Evolutionary conservation across 2,888 invertebrate species (phyloP), one percentile per base, ranked within the genome.

Genomic region (Sesamia inferens): DNA sequence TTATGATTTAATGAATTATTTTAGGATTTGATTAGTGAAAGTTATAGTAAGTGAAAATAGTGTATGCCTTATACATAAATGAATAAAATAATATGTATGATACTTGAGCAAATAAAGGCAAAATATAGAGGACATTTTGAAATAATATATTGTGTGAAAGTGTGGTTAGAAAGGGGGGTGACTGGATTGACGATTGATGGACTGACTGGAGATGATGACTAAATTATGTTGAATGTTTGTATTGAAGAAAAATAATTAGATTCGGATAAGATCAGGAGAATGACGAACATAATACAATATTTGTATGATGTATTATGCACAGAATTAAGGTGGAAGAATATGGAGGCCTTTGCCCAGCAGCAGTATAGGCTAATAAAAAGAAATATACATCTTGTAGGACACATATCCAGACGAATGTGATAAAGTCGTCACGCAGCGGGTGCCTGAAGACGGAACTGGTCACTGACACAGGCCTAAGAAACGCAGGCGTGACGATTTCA

Each of bases 51-150:
- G n/a, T 48, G 22, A 5, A 24, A n/a, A 19, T n/a, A 58, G 82
- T 77, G 58, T 81, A 16, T 71, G 22, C 61, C 74, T 82, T 78
- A 54, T 68, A 78, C 16, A 75, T 85, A 83, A 63, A 82, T 84
- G 81, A 22, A 71, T 71, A 77, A 85, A 67, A 78, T 71, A 75
- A 83, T 68, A 74, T 74, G 82, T 22, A n/a, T 80, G 44, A 64
- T 44, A 77, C 47, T 71, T 61, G 57, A 73, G 86, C 86, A 85
- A 81, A 85, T 75, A 67, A 83, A 74, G 76, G 19, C 22, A 55
- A 58, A 66, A 62, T 42, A n/a, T 74, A 39, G 16, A 39, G 39
- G 31, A 61, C 16, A 54, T 62, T 51, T 61, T 13, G 14, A 5
- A 48, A 2, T 51, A 19, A 4, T n/a, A 42, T 51, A 48, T 19